phyloP scores from a whole-genome alignment of 64 coral and sea anemone genomes.

The Catalaphyllia jardinei region DNA sequence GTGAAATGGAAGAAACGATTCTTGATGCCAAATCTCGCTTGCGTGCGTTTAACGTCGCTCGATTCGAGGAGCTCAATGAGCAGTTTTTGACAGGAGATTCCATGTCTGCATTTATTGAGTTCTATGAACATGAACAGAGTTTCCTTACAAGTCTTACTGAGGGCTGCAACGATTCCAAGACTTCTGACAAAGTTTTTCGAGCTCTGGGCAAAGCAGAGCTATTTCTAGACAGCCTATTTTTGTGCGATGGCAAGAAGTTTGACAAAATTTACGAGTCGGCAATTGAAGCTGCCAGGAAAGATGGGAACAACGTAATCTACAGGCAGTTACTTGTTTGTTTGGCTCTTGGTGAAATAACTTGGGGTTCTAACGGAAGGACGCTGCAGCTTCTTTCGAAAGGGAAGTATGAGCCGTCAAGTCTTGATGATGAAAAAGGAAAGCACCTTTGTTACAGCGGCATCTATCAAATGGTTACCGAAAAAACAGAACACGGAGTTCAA shows the following conservation, averaged over 20 bases:
- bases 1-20: background rate
- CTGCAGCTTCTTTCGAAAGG: background rate
- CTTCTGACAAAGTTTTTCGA: background rate
- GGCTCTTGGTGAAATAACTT: background rate
- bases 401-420: background rate
- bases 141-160: background rate
- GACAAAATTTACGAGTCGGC: conserved; percentile 12
- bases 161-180: background rate
- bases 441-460: conserved; percentile 2
- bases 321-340: background rate
- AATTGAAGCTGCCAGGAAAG: background rate
- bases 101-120: conserved; percentile 6
- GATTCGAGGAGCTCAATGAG: background rate
- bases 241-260: background rate
- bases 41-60: background rate
- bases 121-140: conserved; percentile 17
- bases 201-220: conserved; percentile 3
- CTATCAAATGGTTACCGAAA: background rate
- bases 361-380: background rate
- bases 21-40: background rate
- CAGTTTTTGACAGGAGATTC: conserved; percentile 7
- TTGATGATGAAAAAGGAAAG: background rate
- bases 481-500: background rate
- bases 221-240: conserved; percentile 12
- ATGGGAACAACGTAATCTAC: background rate